These are phyloP conservation scores for Romanogobio albipinnatus DNA, from an alignment of 2,113 vertebrate species.

Conservation along the genomic window DNA sequence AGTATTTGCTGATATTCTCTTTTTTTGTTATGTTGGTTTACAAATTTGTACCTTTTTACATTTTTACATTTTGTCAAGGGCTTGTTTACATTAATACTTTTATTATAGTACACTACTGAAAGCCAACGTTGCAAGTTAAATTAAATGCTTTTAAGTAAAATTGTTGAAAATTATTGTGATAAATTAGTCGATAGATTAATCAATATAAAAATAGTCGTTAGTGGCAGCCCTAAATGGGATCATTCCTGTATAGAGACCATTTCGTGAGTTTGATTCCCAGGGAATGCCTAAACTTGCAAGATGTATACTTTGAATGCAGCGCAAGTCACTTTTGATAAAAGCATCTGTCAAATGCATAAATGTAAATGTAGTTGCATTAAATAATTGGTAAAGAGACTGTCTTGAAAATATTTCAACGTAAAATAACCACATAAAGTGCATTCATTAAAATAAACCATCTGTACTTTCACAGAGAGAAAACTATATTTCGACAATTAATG, in stretches of 20 bases:
- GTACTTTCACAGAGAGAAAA: background rate
- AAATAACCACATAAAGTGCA: background rate
- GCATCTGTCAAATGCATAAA: background rate
- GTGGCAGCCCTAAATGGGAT: too few species aligned
- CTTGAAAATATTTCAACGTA: background rate
- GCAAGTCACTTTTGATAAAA: background rate
- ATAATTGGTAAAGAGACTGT: background rate
- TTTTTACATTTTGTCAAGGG: too few species aligned
- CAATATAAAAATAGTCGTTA: too few species aligned
- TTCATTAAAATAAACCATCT: constrained; percentile 28
- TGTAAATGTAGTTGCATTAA: background rate
- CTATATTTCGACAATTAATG: background rate
- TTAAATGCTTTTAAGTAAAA: too few species aligned
- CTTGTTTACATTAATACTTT: too few species aligned
- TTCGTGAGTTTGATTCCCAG: background rate
- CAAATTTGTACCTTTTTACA: too few species aligned
- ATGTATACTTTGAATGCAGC: background rate
- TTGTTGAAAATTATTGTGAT: too few species aligned
- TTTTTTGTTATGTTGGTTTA: too few species aligned
- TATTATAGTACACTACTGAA: too few species aligned
- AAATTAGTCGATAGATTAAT: too few species aligned
- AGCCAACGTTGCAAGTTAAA: too few species aligned
- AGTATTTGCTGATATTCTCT: too few species aligned
- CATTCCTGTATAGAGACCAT: background rate
- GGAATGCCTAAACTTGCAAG: background rate